Percentiles rank a stretch among this genome's conserved stretches.
These are phyloP conservation scores for Typhlichthys eigenmanni DNA, from an alignment of 2,797 vertebrate genomes.

Conservation along the genomic window DNA sequence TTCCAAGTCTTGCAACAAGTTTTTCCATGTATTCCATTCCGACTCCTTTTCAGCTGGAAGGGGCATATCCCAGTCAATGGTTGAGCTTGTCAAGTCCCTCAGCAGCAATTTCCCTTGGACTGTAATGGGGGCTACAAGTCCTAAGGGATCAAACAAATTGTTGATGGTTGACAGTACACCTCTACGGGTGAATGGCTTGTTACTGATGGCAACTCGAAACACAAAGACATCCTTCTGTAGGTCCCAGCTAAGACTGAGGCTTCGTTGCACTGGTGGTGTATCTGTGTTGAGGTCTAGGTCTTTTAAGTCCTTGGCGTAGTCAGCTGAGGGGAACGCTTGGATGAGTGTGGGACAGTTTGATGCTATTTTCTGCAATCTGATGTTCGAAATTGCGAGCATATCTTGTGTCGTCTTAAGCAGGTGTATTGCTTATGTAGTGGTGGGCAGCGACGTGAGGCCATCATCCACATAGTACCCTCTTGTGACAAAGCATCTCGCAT, in stretches of 20 bases:
- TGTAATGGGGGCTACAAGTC: slow-evolving; percentile 24
- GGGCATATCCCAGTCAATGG: slow-evolving; percentile 25
- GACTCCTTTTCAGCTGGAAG: not conserved
- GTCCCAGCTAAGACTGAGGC: not conserved
- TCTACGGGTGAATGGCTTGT: slow-evolving; percentile 23
- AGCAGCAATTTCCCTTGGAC: slow-evolving; percentile 21
- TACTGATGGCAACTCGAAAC: slow-evolving; percentile 8
- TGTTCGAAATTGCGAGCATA: slow-evolving; percentile 13
- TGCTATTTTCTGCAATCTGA: slow-evolving; percentile 23
- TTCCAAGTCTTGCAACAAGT: slow-evolving; percentile 17
- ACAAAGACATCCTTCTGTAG: slow-evolving; percentile 23
- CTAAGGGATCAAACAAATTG: slow-evolving; percentile 26
- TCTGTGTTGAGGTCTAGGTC: slow-evolving; percentile 10
- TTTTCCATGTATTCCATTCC: slow-evolving; percentile 8
- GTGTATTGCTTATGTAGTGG: slow-evolving; percentile 6
- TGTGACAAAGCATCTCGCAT: no score
- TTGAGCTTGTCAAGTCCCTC: slow-evolving; percentile 8
- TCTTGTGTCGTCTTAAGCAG: slow-evolving; percentile 3
- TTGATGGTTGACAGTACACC: slow-evolving; percentile 29
- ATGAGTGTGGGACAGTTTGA: slow-evolving; percentile 27
- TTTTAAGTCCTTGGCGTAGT: slow-evolving; percentile 8
- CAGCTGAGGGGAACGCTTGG: slow-evolving; percentile 13
- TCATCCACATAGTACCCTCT: no score
- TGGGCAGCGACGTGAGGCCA: not conserved
- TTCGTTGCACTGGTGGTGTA: not conserved